Conservation (phyloP, 2,797 vertebrate genomes). For the Premnoplex brunnescens region DNA sequence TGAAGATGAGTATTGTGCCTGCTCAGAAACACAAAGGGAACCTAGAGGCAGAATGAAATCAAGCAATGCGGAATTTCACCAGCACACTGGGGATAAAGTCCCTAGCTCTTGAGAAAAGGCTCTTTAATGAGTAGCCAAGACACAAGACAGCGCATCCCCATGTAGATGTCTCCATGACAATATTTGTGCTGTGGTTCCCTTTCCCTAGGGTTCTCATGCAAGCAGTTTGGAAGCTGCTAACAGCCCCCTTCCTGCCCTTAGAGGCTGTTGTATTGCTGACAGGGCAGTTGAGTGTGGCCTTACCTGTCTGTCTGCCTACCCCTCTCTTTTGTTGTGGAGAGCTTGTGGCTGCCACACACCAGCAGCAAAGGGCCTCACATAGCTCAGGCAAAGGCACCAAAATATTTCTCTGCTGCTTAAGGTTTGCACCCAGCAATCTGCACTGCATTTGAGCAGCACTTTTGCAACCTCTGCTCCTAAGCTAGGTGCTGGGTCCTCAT, state of each 20-base stretch:
- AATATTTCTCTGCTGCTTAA: not conserved
- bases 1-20: not conserved
- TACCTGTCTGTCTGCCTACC: not conserved
- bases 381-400: not conserved
- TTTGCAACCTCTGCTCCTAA: not conserved
- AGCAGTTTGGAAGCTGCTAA: not conserved
- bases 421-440: not conserved
- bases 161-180: not conserved
- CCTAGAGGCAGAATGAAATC: not conserved
- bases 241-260: not conserved
- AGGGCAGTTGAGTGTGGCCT: not conserved
- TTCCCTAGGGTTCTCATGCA: not conserved
- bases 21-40: not conserved
- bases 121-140: not conserved
- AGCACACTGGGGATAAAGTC: not conserved
- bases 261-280: not conserved
- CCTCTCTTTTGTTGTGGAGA: not conserved
- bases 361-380: not conserved
- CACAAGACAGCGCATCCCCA: rapidly evolving
- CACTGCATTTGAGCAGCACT: rapidly evolving
- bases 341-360: not conserved
- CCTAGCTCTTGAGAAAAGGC: not conserved
- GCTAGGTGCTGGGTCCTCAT: not conserved
- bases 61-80: not conserved
- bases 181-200: not conserved